These are phyloP conservation scores for Platycheirus albimanus DNA, from an alignment of 2,888 invertebrate genomes.

Conservation along the genomic window DNA sequence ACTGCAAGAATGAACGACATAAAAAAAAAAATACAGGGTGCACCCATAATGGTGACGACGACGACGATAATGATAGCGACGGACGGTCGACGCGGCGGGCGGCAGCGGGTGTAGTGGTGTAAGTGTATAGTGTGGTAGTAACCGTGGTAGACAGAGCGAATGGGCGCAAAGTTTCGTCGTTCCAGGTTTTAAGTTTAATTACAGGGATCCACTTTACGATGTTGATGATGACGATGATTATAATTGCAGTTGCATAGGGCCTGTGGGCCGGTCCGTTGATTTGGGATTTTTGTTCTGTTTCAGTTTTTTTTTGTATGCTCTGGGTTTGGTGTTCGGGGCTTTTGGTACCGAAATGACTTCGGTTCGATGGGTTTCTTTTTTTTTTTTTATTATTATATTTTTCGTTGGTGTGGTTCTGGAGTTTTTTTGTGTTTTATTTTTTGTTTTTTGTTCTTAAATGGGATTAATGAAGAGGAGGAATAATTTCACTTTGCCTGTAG, in stretches of 20 bases:
- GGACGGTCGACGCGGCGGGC: no score
- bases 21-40: slow-evolving; percentile 51
- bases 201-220: slow-evolving; percentile 71
- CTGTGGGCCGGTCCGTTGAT: slow-evolving; percentile 68
- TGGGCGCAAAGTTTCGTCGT: slow-evolving; percentile 67
- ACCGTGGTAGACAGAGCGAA: slow-evolving; percentile 35
- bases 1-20: slow-evolving; percentile 70
- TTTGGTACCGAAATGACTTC: slow-evolving; percentile 53
- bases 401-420: slow-evolving; percentile 16
- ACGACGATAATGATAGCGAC: no score
- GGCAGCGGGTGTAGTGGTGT: slow-evolving; percentile 7
- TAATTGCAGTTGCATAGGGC: slow-evolving; percentile 73
- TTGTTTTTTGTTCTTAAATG: slow-evolving; percentile 61
- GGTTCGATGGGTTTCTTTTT: slow-evolving; percentile 28
- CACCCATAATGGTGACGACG: slow-evolving; percentile 24
- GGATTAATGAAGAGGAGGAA: slow-evolving; percentile 74
- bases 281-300: slow-evolving; percentile 66
- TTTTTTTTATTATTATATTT: slow-evolving; percentile 11
- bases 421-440: no score
- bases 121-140: slow-evolving; percentile 30
- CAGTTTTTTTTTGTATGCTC: slow-evolving; percentile 11
- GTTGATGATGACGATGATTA: slow-evolving; percentile 68
- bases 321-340: slow-evolving; percentile 29
- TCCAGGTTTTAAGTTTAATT: slow-evolving; percentile 74
- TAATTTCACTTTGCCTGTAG: slow-evolving; percentile 51